Evolutionary conservation across 2,113 vertebrate species (phyloP).

Genomic region (Monarcha castaneiventris): DNA sequence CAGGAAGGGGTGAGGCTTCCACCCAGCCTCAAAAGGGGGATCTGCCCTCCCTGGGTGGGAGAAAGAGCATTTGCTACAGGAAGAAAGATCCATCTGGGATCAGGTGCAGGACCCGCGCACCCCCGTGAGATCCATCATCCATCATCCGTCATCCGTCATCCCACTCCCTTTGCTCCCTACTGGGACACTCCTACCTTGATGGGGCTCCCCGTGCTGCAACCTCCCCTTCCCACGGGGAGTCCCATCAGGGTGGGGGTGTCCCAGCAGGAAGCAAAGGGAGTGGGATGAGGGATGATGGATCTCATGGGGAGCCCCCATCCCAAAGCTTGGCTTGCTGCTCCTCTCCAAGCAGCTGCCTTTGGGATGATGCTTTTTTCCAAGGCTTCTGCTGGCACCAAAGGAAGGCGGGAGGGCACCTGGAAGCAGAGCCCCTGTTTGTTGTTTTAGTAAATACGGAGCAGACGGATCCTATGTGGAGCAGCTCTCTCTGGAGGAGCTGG

Average conservation of each 20-base stretch:
- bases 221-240: accelerated
- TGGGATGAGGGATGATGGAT: no score
- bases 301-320: accelerated
- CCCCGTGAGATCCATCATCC: neutral
- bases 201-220: accelerated
- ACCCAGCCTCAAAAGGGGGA: neutral
- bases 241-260: no score
- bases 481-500: neutral
- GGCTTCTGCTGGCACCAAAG: neutral
- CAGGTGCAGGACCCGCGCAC: neutral
- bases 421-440: neutral
- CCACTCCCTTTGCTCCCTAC: neutral
- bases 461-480: accelerated
- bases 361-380: neutral
- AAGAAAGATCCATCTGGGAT: neutral
- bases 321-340: accelerated
- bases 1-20: accelerated
- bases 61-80: neutral
- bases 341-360: neutral
- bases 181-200: accelerated
- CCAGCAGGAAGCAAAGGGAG: no score
- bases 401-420: neutral
- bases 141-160: neutral
- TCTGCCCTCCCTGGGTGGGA: neutral
- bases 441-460: neutral